Conservation (phyloP, 2,113 vertebrate species). For the Pantherophis guttatus region DNA sequence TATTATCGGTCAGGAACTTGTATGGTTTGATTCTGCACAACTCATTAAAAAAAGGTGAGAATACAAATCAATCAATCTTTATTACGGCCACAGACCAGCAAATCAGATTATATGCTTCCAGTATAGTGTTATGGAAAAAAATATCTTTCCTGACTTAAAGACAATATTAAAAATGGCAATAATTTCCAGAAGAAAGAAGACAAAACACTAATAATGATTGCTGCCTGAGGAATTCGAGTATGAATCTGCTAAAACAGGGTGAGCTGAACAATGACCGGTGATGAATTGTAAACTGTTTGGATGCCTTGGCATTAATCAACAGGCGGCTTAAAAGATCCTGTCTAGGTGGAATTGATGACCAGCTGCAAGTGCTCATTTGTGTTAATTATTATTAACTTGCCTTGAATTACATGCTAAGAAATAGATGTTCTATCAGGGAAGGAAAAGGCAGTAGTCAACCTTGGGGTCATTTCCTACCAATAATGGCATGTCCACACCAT, state of each 20-base stretch:
- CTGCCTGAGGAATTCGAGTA: slow-evolving; percentile 42
- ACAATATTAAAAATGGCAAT: slow-evolving; percentile 38
- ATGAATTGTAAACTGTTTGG: slow-evolving; percentile 37
- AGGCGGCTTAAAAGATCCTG: slow-evolving; percentile 15
- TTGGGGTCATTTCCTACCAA: background rate
- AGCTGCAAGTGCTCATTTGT: background rate
- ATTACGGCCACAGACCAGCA: background rate
- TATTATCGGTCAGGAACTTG: background rate
- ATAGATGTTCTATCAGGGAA: background rate
- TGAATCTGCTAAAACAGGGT: slow-evolving; percentile 47
- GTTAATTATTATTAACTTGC: background rate
- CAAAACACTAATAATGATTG: slow-evolving; percentile 32
- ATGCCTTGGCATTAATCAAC: slow-evolving; percentile 6
- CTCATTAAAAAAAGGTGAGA: slow-evolving; percentile 26
- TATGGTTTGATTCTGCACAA: background rate
- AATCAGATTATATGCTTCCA: slow-evolving; percentile 36
- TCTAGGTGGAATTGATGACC: background rate
- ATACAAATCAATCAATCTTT: background rate
- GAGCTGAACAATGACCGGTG: slow-evolving; percentile 60
- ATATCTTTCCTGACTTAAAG: slow-evolving; percentile 50
- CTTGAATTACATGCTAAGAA: background rate
- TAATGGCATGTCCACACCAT: background rate
- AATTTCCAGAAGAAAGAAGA: slow-evolving; percentile 50
- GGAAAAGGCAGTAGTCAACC: background rate
- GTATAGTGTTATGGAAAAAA: slow-evolving; percentile 29